A percentile compares a stretch with the other conserved stretches of the same genome.
phyloP scores from a whole-genome alignment of 2,888 invertebrate species.

The Andrena marginata region DNA sequence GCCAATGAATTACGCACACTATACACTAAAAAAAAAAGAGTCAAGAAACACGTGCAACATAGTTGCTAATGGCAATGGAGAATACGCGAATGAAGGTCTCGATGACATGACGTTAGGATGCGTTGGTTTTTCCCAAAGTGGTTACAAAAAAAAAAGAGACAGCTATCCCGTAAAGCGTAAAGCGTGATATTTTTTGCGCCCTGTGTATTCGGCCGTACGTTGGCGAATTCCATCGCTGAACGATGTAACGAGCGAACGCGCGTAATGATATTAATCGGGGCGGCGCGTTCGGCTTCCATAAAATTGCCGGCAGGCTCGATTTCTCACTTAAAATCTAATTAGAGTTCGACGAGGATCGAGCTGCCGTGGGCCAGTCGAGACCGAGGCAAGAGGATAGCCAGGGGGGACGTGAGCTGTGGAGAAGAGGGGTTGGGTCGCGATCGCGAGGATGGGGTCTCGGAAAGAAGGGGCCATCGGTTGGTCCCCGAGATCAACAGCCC shows the following conservation, averaged over 20 bases:
- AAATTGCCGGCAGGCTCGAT: conserved; percentile 85
- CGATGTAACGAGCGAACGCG: conserved; percentile 67
- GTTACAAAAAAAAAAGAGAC: background rate
- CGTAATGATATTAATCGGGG: conserved; percentile 84
- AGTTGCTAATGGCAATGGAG: background rate
- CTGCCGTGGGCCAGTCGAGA: conserved; percentile 61
- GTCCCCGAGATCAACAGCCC: conserved; percentile 78
- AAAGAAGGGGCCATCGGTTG: conserved; percentile 56
- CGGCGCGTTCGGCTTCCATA: conserved; percentile 84
- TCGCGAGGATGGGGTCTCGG: conserved; percentile 62
- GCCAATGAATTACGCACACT: conserved; percentile 33
- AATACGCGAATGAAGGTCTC: background rate
- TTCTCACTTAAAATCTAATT: conserved; percentile 85
- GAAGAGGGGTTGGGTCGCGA: conserved; percentile 8
- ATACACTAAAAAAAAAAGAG: background rate
- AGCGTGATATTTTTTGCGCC: conserved; percentile 20
- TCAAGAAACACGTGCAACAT: background rate
- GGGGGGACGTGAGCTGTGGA: too few relatives aligned
- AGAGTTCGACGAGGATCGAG: conserved; percentile 78
- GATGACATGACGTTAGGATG: background rate
- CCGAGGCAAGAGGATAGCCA: background rate
- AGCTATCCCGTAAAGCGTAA: background rate
- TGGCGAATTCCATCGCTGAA: conserved; percentile 61
- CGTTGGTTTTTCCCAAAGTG: background rate
- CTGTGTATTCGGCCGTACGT: conserved; percentile 36